Conservation (phyloP, 2,113 vertebrate genomes). For the Semnornis frantzii region DNA sequence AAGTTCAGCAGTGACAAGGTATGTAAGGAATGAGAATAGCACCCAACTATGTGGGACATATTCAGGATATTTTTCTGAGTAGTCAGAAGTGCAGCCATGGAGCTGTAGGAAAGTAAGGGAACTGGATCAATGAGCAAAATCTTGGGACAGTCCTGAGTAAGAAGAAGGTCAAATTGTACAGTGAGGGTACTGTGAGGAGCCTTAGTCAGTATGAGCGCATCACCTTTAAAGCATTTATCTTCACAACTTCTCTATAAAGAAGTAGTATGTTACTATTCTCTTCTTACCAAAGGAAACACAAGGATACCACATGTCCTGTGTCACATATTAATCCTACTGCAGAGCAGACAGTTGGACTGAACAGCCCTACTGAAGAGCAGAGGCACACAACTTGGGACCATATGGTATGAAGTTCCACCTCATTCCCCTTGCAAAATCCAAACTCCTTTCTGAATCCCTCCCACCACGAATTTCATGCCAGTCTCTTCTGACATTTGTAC, state of each 20-base stretch:
- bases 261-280: neutral
- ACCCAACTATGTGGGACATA: neutral
- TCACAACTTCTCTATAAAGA: neutral
- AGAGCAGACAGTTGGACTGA: neutral
- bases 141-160: neutral
- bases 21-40: neutral
- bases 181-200: neutral
- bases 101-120: neutral
- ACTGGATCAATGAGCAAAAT: neutral
- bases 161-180: neutral
- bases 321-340: neutral
- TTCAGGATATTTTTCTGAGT: neutral
- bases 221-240: neutral
- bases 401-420: rapidly evolving
- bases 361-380: neutral
- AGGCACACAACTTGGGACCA: neutral
- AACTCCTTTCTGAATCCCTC: neutral
- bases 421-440: neutral
- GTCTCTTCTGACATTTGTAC: neutral
- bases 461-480: neutral
- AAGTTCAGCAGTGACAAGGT: neutral
- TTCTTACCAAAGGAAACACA: neutral
- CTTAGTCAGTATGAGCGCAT: neutral
- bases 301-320: neutral
- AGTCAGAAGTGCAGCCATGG: neutral